phyloP scores from a whole-genome alignment of 2,113 vertebrate genomes.

The Boulengeromyrus knoepffleri region DNA sequence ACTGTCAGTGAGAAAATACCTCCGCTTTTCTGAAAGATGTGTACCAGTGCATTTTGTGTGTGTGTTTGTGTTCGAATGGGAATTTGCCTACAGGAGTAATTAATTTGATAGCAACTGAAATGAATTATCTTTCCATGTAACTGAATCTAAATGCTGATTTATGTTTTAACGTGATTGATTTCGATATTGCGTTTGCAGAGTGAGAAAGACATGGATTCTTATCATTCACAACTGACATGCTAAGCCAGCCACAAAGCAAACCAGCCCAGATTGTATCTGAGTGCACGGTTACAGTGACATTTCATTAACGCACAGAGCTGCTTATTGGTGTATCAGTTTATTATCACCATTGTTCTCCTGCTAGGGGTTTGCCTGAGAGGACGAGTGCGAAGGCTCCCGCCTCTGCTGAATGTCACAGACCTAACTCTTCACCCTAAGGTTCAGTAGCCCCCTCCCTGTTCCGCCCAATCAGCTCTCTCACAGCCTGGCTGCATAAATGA shows the following conservation, averaged over 20 bases:
- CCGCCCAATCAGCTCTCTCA: neutral
- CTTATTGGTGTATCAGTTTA: neutral
- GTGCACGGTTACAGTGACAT: neutral
- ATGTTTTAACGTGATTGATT: neutral
- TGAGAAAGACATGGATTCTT: neutral
- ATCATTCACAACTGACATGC: neutral
- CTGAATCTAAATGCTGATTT: neutral
- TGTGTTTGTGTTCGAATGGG: neutral
- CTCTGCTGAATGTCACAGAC: slow-evolving; percentile 57
- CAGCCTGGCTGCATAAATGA: neutral
- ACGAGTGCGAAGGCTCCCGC: slow-evolving; percentile 65
- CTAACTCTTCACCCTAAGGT: neutral
- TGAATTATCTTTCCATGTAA: neutral
- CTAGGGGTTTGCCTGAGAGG: slow-evolving; percentile 61
- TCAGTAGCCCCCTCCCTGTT: neutral
- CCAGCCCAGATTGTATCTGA: neutral
- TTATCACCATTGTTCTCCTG: slow-evolving; percentile 57
- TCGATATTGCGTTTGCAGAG: neutral
- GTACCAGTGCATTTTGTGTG: neutral
- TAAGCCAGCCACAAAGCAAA: neutral
- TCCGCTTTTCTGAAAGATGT: neutral
- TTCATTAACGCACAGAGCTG: neutral
- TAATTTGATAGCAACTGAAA: neutral
- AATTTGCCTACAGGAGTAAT: neutral
- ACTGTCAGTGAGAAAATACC: neutral